Evolutionary conservation across 2,888 invertebrate genomes (phyloP).

Genomic region (Plagodis pulveraria): DNA sequence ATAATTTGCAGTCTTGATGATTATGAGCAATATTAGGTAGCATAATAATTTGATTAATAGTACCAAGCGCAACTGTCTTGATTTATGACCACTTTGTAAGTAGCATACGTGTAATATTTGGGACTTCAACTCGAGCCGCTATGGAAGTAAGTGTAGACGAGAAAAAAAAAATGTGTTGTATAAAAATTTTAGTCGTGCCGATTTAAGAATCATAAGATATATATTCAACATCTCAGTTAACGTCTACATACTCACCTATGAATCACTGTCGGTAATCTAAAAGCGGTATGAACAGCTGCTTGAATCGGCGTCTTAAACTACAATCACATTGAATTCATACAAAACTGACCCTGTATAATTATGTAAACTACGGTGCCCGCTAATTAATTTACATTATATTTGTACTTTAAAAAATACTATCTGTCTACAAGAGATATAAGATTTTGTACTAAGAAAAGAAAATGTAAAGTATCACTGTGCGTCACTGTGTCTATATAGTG

Average conservation of each 20-base stretch:
- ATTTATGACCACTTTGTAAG: conserved; percentile 30
- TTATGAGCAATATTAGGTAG: conserved; percentile 30
- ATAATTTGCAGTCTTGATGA: conserved; percentile 38
- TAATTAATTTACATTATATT: conserved; percentile 74
- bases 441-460: conserved; percentile 78
- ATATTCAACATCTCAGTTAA: conserved; percentile 31
- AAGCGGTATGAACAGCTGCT: conserved; percentile 76
- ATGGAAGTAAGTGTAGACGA: conserved; percentile 41
- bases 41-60: conserved; percentile 34
- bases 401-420: conserved; percentile 82
- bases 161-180: conserved; percentile 19
- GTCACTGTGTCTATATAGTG: conserved; percentile 80
- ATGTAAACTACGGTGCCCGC: conserved; percentile 74
- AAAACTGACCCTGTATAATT: conserved; percentile 85
- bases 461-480: conserved; percentile 56
- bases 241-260: conserved; percentile 67
- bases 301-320: conserved; percentile 79
- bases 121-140: conserved; percentile 40
- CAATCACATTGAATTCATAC: conserved; percentile 85
- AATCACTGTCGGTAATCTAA: conserved; percentile 69
- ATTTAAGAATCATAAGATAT: conserved; percentile 38
- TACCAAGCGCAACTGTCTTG: conserved; percentile 21
- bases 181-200: conserved; percentile 9
- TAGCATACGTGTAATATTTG: conserved; percentile 41
- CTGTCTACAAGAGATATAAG: conserved; percentile 75